phyloP scores from a whole-genome alignment of 1,140 invertebrate species.

The Drosophila equinoxialis region DNA sequence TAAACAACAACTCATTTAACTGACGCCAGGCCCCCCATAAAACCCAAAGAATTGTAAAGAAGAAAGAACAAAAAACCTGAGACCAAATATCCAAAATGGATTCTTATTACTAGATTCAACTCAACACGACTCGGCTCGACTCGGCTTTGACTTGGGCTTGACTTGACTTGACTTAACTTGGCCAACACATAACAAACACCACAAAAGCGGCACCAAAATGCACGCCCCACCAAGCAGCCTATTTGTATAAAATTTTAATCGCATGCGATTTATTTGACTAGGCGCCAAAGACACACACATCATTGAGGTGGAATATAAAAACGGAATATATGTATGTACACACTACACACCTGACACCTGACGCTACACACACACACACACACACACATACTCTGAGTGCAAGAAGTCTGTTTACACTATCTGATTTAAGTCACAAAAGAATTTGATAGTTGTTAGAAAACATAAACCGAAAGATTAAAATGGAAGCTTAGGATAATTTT shows the following conservation, averaged over 20 bases:
- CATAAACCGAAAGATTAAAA: no score
- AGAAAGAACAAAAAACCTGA: conserved; percentile 31
- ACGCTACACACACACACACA: conserved; percentile 8
- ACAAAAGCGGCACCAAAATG: conserved; percentile 37
- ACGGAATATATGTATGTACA: conserved; percentile 11
- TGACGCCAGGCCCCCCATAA: conserved; percentile 57
- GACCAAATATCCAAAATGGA: conserved; percentile 37
- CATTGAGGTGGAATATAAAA: conserved; percentile 29
- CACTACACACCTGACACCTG: conserved; percentile 31
- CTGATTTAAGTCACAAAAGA: background rate
- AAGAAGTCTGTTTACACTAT: background rate
- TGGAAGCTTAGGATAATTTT: no score
- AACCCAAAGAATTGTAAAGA: conserved; percentile 26
- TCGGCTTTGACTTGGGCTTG: background rate
- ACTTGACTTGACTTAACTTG: background rate
- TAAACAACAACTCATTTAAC: conserved; percentile 76
- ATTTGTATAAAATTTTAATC: conserved; percentile 72
- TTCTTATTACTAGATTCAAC: conserved; percentile 30
- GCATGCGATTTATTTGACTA: conserved; percentile 74
- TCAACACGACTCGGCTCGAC: background rate
- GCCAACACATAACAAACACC: conserved; percentile 9
- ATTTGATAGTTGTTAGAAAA: background rate
- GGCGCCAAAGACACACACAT: conserved; percentile 46
- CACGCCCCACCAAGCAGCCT: conserved; percentile 35
- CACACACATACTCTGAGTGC: background rate